A percentile compares a stretch with the other conserved stretches of the same genome.
Conservation (phyloP, 1,140 invertebrate genomes). For the Antheraea pernyi region DNA sequence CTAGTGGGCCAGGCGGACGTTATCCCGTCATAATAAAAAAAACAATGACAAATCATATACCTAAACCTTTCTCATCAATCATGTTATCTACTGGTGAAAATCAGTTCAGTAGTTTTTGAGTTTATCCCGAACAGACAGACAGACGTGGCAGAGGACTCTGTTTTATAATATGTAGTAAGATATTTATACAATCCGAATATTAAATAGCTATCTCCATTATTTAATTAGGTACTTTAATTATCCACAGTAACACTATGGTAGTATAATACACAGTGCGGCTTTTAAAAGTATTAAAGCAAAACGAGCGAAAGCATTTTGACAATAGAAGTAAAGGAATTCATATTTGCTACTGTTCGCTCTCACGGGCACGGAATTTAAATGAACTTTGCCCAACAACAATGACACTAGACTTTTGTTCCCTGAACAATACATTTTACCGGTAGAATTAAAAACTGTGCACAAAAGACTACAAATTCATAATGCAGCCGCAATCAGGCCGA, state of each 20-base stretch:
- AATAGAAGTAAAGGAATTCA: conserved; percentile 71
- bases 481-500: conserved; percentile 48
- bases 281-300: conserved; percentile 58
- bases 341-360: conserved; percentile 73
- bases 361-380: conserved; percentile 73
- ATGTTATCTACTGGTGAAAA: no score
- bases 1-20: no score
- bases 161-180: no score
- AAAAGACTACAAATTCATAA: conserved; percentile 75
- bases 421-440: conserved; percentile 74
- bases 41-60: no score
- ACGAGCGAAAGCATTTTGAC: conserved; percentile 61
- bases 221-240: background rate
- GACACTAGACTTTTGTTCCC: conserved; percentile 71
- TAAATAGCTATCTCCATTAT: background rate
- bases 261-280: conserved; percentile 47
- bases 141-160: no score
- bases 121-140: no score
- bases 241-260: background rate
- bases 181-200: background rate
- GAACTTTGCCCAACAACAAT: conserved; percentile 75
- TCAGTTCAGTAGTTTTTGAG: no score
- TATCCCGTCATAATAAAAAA: no score
- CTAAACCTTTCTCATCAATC: no score
- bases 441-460: conserved; percentile 72